Evolutionary conservation across 2,797 vertebrate species (phyloP), one percentile per base, ranked within the genome.

Genomic region (Enteromius thamalakanensis): DNA sequence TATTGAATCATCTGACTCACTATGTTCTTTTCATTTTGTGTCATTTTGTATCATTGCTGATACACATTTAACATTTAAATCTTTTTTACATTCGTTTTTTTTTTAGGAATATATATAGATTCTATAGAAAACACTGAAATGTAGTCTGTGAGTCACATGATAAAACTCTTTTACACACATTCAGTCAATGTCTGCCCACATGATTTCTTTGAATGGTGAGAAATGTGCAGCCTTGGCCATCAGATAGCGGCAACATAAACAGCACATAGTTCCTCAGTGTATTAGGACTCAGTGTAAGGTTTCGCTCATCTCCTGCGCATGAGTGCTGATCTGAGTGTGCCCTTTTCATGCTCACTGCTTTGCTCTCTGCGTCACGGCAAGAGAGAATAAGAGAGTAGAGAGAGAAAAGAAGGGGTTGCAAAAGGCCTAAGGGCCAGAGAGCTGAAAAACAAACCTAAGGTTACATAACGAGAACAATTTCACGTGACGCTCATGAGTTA

Each of bases 391-490:
- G 71, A 75, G 21, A 65, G 37, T 72, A 37, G 55, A 84, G 40
- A 29, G 17, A 82, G 76, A 83, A 76, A 29, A 65, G 60, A 71
- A 65, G 53, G 69, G 87, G 84, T 80, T 88, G 87, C 71, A 88
- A 34, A 91, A 81, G 83, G 85, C 87, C 92, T 91, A 86, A 75
- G 15, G 91, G 92, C 90, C 86, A 89, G 86, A 92, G 87, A 91
- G 90, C 90, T 89, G 32, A 84, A 88, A 90, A 92, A 89, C 89
- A 93, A 93, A 91, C 87, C 87, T 87, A 78, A 26, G 84, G 64
- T 94, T 94, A 93, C 84, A 15, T 94, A 95, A 94, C 69, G 0
- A 68, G 69, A 76, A 67, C 79, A 49, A 82, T 45, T 81, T 80
- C 77, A 85, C 55, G 71, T 88, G 82, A 80, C 58, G 21, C 42